Evolutionary conservation across 2,797 vertebrate species (phyloP).

Genomic region (Falco rusticolus): DNA sequence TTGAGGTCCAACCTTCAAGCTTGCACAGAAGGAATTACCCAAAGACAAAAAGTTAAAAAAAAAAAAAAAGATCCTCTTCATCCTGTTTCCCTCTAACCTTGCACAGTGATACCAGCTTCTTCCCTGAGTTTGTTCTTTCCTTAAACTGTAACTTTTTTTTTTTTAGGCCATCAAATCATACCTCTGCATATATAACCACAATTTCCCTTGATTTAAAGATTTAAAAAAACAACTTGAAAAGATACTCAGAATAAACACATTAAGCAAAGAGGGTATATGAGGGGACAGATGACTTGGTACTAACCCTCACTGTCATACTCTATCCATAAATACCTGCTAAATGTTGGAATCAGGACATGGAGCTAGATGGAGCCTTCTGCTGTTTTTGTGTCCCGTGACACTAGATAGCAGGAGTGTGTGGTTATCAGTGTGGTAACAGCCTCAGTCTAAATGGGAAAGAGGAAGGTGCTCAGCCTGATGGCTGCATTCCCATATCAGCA

Average conservation of each 20-base stretch:
- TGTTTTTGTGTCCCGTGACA: background rate
- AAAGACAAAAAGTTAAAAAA: background rate
- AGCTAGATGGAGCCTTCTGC: background rate
- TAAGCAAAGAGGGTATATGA: background rate
- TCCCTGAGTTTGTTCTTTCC: background rate
- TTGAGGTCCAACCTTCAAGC: constrained; percentile 62
- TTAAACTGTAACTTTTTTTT: background rate
- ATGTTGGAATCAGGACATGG: background rate
- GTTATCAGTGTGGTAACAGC: background rate
- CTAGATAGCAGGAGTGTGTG: background rate
- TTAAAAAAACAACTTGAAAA: background rate
- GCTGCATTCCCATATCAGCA: background rate
- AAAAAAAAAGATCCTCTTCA: background rate
- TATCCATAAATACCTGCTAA: background rate
- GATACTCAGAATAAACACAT: background rate
- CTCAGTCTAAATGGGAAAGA: background rate
- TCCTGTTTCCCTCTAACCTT: background rate
- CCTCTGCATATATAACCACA: background rate
- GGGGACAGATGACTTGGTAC: background rate
- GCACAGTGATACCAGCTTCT: background rate
- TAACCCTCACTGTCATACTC: background rate
- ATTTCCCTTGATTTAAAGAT: background rate
- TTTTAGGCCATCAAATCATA: background rate
- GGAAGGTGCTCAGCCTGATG: background rate
- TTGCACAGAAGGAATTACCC: constrained; percentile 5